A percentile compares a stretch with the other conserved stretches of the same genome.
Evolutionary conservation across 2,888 invertebrate genomes (phyloP).

Genomic region (Terebella lapidaria): DNA sequence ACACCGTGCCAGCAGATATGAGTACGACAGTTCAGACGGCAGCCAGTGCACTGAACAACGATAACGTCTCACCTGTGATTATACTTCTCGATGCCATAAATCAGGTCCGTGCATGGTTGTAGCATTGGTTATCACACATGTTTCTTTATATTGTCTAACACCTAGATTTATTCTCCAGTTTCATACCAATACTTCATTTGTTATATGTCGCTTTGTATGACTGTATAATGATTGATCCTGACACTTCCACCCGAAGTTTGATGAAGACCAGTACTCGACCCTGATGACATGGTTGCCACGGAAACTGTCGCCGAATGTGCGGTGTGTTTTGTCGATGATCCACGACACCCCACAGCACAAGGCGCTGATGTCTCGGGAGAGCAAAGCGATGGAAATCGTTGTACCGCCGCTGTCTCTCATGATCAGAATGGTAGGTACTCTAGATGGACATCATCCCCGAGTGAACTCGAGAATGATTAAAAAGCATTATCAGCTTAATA

Average conservation of each 20-base stretch:
- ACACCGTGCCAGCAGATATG: not conserved
- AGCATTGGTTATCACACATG: too few relatives aligned
- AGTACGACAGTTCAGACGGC: not conserved
- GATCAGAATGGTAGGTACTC: too few relatives aligned
- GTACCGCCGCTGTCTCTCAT: conserved; percentile 39
- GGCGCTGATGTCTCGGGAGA: conserved; percentile 37
- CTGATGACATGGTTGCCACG: conserved; percentile 49
- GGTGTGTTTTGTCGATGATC: conserved; percentile 46
- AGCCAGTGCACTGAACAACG: not conserved
- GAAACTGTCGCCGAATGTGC: conserved; percentile 45
- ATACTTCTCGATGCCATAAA: conserved; percentile 1
- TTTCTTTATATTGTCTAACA: too few relatives aligned
- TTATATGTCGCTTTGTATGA: too few relatives aligned
- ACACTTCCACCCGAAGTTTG: conserved; percentile 37
- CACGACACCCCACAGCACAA: conserved; percentile 38
- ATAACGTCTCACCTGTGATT: not conserved
- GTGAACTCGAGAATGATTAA: too few relatives aligned
- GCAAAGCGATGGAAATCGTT: conserved; percentile 23
- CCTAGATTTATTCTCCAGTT: too few relatives aligned
- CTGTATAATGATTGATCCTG: too few relatives aligned
- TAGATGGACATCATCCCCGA: too few relatives aligned
- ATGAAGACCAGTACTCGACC: conserved; percentile 42
- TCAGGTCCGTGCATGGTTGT: too few relatives aligned
- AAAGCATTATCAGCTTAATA: too few relatives aligned
- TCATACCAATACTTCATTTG: too few relatives aligned